Evolutionary conservation across 2,888 invertebrate genomes (phyloP).

Genomic region (Belgica antarctica): DNA sequence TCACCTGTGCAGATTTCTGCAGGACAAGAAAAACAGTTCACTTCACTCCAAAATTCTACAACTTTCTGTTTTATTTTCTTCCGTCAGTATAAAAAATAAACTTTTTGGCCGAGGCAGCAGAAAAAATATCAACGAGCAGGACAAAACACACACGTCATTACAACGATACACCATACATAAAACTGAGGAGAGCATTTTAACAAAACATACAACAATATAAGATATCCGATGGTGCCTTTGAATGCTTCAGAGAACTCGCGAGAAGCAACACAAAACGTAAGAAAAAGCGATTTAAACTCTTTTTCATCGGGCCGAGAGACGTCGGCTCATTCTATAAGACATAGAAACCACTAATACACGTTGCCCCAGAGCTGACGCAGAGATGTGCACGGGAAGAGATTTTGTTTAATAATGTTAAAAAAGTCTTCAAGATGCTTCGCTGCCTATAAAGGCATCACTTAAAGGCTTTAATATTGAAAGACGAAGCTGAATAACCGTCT

Average conservation of each 20-base stretch:
- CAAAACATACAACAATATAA: slow-evolving; percentile 43
- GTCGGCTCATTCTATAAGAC: slow-evolving; percentile 9
- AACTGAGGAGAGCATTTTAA: slow-evolving; percentile 43
- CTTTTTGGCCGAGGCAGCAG: background rate
- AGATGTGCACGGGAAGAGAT: slow-evolving; percentile 13
- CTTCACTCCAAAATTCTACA: slow-evolving; percentile 29
- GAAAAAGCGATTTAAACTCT: slow-evolving; percentile 19
- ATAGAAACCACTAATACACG: slow-evolving; percentile 16
- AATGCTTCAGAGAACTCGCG: background rate
- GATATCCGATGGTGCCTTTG: slow-evolving; percentile 1
- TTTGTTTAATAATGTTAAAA: background rate
- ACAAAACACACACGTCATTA: slow-evolving; percentile 43
- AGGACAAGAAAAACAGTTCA: slow-evolving; percentile 27
- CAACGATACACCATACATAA: slow-evolving; percentile 42
- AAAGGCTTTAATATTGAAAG: slow-evolving; percentile 3
- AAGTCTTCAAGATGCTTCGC: slow-evolving; percentile 16
- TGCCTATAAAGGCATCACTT: slow-evolving; percentile 11
- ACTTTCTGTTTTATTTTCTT: slow-evolving; percentile 33
- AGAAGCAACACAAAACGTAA: background rate
- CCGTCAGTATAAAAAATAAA: slow-evolving; percentile 13
- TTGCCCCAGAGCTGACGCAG: background rate
- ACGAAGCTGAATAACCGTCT: background rate
- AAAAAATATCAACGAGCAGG: slow-evolving; percentile 40
- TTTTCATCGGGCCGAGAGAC: slow-evolving; percentile 22
- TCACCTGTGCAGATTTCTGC: slow-evolving; percentile 29